Conservation (phyloP, 2,113 vertebrate genomes). For the Corynorhinus townsendii region DNA sequence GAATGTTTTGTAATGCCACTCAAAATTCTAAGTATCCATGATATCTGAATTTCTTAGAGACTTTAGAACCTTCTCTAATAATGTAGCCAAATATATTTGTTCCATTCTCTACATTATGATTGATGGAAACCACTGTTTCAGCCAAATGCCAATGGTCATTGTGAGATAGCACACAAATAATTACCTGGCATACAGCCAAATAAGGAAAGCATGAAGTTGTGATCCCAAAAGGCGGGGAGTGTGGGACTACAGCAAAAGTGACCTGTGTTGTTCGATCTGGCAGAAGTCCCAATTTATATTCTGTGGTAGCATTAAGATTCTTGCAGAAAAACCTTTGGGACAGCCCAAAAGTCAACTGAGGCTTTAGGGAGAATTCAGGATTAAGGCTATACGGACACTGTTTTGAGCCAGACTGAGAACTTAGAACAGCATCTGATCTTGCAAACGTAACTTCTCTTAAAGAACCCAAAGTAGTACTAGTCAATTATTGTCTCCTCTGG, state of each 20-base stretch:
- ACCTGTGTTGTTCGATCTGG: background rate
- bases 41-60: background rate
- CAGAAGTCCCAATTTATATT: background rate
- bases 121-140: background rate
- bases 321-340: background rate
- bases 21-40: background rate
- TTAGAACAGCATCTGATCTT: background rate
- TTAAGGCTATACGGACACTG: background rate
- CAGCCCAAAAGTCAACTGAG: background rate
- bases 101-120: background rate
- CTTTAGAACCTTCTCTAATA: background rate
- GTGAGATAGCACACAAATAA: background rate
- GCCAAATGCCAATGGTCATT: background rate
- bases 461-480: background rate
- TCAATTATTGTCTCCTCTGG: background rate
- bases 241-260: background rate
- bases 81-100: background rate
- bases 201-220: background rate
- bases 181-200: background rate
- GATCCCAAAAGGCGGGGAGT: background rate
- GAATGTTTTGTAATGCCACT: background rate
- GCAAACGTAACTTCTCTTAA: background rate
- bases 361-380: background rate
- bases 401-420: background rate
- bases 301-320: background rate